Conservation (phyloP, 2,888 invertebrate species). For the Hydrotaea diabolus region DNA sequence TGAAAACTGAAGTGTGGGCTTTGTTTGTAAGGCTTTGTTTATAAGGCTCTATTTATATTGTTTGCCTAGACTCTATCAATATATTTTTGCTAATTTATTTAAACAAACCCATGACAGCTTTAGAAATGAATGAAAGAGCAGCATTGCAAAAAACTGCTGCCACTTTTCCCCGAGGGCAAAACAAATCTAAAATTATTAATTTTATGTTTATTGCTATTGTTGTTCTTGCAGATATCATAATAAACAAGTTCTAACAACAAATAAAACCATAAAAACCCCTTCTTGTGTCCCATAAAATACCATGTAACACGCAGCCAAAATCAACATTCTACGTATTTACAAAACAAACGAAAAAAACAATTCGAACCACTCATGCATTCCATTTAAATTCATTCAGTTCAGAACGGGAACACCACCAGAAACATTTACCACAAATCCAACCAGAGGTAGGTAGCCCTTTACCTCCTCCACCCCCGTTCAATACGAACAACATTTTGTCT, state of each 20-base stretch:
- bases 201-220: neutral
- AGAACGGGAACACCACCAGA: neutral
- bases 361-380: neutral
- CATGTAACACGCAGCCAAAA: conserved; percentile 51
- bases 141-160: no score
- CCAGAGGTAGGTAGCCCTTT: neutral
- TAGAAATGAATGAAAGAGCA: no score
- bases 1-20: no score
- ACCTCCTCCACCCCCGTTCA: neutral
- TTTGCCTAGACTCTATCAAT: no score
- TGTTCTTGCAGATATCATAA: neutral
- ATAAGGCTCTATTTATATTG: no score
- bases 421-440: neutral
- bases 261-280: conserved; percentile 1
- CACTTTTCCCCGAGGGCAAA: no score
- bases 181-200: neutral
- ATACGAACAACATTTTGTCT: conserved; percentile 11
- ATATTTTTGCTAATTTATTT: no score
- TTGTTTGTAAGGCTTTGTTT: no score
- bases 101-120: no score
- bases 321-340: conserved; percentile 23
- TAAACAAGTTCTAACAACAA: neutral
- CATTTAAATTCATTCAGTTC: neutral
- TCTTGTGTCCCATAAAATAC: conserved; percentile 23
- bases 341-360: neutral